phyloP scores from a whole-genome alignment of 2,797 vertebrate species.

The Eidolon dupreanum region DNA sequence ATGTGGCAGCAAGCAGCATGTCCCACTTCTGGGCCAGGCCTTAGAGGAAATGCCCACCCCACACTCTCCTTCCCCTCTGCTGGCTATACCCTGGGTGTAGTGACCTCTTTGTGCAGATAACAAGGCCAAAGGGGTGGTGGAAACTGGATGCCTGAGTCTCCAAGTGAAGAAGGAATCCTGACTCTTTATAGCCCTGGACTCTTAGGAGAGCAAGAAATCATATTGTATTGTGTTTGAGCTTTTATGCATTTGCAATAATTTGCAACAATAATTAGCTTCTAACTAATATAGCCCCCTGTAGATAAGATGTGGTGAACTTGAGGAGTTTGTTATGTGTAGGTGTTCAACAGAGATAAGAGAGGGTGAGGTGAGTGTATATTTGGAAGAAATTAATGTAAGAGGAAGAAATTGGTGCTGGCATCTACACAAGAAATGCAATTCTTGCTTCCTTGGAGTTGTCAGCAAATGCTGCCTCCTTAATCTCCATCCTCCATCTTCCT shows the following conservation, averaged over 20 bases:
- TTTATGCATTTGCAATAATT: neutral
- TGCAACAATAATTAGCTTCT: neutral
- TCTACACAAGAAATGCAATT: neutral
- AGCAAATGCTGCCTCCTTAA: neutral
- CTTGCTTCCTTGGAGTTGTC: neutral
- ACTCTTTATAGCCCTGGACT: rapidly evolving
- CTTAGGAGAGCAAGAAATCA: neutral
- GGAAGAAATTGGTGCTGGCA: neutral
- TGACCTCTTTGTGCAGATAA: neutral
- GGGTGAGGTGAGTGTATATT: neutral
- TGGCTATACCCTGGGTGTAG: neutral
- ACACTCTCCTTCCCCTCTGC: neutral
- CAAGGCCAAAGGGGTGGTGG: rapidly evolving
- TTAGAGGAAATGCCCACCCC: neutral
- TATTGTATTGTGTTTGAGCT: neutral
- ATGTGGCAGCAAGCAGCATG: neutral
- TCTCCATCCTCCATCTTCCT: neutral
- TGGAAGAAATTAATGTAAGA: neutral
- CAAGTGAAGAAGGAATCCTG: neutral
- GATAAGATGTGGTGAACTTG: neutral
- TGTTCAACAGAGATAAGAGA: too few relatives aligned
- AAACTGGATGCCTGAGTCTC: too few relatives aligned
- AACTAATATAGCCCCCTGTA: neutral
- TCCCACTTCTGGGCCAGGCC: neutral
- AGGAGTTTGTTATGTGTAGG: neutral